Percentiles rank a stretch among this genome's conserved stretches.
Conservation (phyloP, 2,888 invertebrate species). For the Ametastegia equiseti region DNA sequence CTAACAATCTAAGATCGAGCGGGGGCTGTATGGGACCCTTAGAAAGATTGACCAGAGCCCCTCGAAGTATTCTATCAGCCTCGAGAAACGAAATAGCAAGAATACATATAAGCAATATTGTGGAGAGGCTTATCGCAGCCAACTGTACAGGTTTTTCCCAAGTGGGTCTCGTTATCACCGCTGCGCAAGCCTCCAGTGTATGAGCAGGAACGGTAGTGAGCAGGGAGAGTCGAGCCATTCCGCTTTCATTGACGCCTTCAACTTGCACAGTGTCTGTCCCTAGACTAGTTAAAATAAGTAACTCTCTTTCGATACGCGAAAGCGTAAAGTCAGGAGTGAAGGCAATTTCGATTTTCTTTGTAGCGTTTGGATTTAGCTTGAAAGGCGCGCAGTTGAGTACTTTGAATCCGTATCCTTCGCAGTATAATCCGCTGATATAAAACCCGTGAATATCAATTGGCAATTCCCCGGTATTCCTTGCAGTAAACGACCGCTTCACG, state of each 20-base stretch:
- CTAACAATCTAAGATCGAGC: slow-evolving; percentile 79
- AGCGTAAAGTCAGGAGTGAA: slow-evolving; percentile 93
- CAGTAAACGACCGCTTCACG: slow-evolving; percentile 89
- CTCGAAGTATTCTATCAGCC: slow-evolving; percentile 82
- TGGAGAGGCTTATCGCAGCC: slow-evolving; percentile 79
- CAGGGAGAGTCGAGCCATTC: slow-evolving; percentile 66
- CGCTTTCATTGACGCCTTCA: slow-evolving; percentile 51
- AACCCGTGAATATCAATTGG: slow-evolving; percentile 86
- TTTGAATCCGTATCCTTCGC: slow-evolving; percentile 89
- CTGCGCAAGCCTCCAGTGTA: slow-evolving; percentile 83
- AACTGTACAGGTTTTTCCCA: slow-evolving; percentile 88
- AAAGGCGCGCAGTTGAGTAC: slow-evolving; percentile 87
- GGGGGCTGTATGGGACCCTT: slow-evolving; percentile 80
- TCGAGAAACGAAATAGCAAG: slow-evolving; percentile 85
- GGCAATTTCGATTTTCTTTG: slow-evolving; percentile 88
- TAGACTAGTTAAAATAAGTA: slow-evolving; percentile 81
- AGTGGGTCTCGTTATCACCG: slow-evolving; percentile 83
- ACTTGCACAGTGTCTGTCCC: slow-evolving; percentile 61
- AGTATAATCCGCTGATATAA: slow-evolving; percentile 82
- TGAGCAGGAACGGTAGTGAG: slow-evolving; percentile 79
- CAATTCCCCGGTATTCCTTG: slow-evolving; percentile 94
- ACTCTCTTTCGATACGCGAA: slow-evolving; percentile 83
- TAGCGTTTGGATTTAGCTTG: slow-evolving; percentile 84
- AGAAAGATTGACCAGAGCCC: slow-evolving; percentile 77
- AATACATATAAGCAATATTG: slow-evolving; percentile 81